A percentile compares a stretch with the other conserved stretches of the same genome.
Evolutionary conservation across 2,797 vertebrate species (phyloP).

Genomic region (Spea hammondii): DNA sequence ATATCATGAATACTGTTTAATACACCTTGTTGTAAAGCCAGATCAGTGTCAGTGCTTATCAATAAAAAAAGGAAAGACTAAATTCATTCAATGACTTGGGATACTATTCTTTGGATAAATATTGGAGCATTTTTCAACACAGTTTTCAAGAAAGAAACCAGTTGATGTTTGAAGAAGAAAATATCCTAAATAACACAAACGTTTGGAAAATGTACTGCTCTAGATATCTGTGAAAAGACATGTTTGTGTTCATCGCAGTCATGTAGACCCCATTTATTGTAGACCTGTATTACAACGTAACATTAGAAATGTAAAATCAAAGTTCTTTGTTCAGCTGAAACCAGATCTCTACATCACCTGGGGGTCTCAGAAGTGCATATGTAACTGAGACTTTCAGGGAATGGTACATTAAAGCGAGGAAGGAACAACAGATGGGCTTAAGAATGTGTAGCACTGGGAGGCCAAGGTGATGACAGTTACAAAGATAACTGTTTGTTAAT

Average conservation of each 20-base stretch:
- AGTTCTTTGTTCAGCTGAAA: conserved; percentile 47
- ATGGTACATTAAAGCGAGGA: conserved; percentile 44
- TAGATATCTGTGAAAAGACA: background rate
- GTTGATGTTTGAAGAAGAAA: background rate
- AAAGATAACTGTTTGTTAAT: conserved; percentile 48
- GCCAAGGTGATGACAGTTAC: conserved; percentile 43
- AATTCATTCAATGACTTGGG: background rate
- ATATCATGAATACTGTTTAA: background rate
- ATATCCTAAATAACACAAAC: background rate
- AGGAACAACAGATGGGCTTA: conserved; percentile 46
- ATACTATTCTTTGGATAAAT: conserved; percentile 12
- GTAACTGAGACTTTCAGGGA: conserved; percentile 46
- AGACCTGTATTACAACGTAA: conserved; percentile 39
- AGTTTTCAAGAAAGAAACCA: conserved; percentile 15
- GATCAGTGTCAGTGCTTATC: too few relatives aligned
- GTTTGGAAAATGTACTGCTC: background rate
- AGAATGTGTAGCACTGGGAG: conserved; percentile 39
- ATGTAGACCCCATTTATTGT: conserved; percentile 46
- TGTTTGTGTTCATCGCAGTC: conserved; percentile 31
- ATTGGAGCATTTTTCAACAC: background rate
- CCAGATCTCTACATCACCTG: conserved; percentile 49
- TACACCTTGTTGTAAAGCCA: background rate
- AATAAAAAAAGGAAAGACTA: background rate
- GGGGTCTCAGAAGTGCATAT: conserved; percentile 50
- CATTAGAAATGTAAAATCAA: conserved; percentile 48